Evolutionary conservation across 2,888 invertebrate genomes (phyloP).

Genomic region (Brachylomia viminalis): DNA sequence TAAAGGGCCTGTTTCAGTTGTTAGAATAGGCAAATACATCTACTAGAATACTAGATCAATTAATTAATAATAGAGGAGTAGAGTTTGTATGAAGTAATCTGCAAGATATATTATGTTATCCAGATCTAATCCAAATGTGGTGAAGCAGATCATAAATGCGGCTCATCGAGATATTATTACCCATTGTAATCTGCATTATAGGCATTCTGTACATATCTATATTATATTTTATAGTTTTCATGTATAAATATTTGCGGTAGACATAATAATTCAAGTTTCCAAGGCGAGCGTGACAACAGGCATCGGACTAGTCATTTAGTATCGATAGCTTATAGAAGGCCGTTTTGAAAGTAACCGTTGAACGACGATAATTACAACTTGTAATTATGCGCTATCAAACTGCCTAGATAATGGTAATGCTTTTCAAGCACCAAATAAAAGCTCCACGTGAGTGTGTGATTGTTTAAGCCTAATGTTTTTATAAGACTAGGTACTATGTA

Average conservation of each 20-base stretch:
- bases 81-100: not conserved
- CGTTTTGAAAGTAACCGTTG: not conserved
- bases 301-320: not conserved
- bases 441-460: not conserved
- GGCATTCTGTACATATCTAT: not conserved
- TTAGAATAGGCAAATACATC: not conserved
- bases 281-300: not conserved
- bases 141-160: not conserved
- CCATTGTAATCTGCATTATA: slow-evolving; percentile 1
- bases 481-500: not conserved
- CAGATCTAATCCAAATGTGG: slow-evolving; percentile 3
- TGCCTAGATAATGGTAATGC: not conserved
- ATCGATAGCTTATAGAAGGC: not conserved
- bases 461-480: not conserved
- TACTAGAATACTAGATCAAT: too few relatives aligned
- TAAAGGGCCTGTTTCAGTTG: not conserved
- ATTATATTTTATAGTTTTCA: slow-evolving; percentile 4
- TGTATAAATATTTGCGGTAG: not conserved
- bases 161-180: slow-evolving; percentile 5
- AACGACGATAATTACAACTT: not conserved
- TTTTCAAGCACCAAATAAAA: not conserved
- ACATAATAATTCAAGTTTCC: not conserved
- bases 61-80: not conserved
- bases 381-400: not conserved
- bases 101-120: not conserved